Evolutionary conservation across 2,888 invertebrate genomes (phyloP).

Genomic region (Panzeria rudis): DNA sequence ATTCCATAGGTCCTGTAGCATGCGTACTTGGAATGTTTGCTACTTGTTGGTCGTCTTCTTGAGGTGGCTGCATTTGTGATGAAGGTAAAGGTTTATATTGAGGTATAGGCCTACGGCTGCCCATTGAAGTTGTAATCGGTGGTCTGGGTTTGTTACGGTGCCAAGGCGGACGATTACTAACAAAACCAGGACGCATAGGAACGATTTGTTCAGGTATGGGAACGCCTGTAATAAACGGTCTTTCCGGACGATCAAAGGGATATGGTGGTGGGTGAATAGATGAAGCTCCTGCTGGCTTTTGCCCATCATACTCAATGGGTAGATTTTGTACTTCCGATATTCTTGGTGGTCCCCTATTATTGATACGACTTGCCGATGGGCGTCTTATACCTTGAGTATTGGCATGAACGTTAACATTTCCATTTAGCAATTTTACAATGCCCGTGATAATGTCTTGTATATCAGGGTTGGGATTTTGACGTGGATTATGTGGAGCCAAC

Average conservation of each 20-base stretch:
- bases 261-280: slow-evolving; percentile 83
- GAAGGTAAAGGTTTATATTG: slow-evolving; percentile 87
- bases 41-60: slow-evolving; percentile 74
- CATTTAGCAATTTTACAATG: slow-evolving; percentile 93
- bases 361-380: slow-evolving; percentile 91
- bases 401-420: slow-evolving; percentile 93
- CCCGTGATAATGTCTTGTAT: slow-evolving; percentile 96
- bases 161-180: slow-evolving; percentile 87
- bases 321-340: slow-evolving; percentile 90
- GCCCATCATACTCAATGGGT: slow-evolving; percentile 85
- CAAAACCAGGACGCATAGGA: slow-evolving; percentile 87
- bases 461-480: slow-evolving; percentile 88
- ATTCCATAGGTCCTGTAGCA: slow-evolving; percentile 29
- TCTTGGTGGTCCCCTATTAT: slow-evolving; percentile 94
- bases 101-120: slow-evolving; percentile 85
- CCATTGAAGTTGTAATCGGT: slow-evolving; percentile 80
- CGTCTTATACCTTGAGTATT: slow-evolving; percentile 88
- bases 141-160: slow-evolving; percentile 86
- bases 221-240: slow-evolving; percentile 88
- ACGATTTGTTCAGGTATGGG: slow-evolving; percentile 90
- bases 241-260: slow-evolving; percentile 88
- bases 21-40: slow-evolving; percentile 33
- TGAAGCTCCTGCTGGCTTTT: slow-evolving; percentile 78
- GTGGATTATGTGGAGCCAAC: slow-evolving; percentile 78
- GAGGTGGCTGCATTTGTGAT: slow-evolving; percentile 81